Evolutionary conservation across 2,113 vertebrate species (phyloP), one percentile per base, ranked within the genome.

Genomic region (Siniperca chuatsi): DNA sequence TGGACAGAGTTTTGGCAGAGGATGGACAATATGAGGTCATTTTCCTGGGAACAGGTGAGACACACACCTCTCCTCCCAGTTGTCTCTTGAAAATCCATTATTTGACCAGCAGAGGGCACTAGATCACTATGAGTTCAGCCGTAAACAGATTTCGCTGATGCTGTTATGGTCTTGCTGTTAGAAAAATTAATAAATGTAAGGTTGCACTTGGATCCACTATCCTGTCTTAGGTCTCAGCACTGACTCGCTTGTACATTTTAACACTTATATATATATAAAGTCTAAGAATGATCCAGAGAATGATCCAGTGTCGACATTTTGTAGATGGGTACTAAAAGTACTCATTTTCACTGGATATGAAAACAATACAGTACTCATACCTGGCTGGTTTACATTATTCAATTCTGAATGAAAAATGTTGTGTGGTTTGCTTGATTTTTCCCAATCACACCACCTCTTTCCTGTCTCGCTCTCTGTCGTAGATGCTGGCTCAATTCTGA

Each of bases 11-110:
- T 4, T 76, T 95, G 35, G 98, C 98, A 23, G 98, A 99, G 87
- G 98, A 99, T 0, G 98, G 98, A 6, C 98, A 97, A 0, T 99
- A 99, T 13, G 97, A 98, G 11, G 98, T 99, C 58, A 97, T 99
- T 96, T 99, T 99, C 87, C 94, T 99, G 8, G 98, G 98, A 71
- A 99, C 98, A 96, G 98, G 98, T 99, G 91, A 81, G 88, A 40
- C 12, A 0, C 42, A 21, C 6, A 16, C 33, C 21, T 9, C 10
- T 61, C 23, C 42, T 50, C 35, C 8, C 2, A 18, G 29, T 46
- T 23, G 2, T 37, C 23, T 58, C 8, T n/a, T 83, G 37, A 57
- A 58, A 33, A 54, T 61, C 29, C 16, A 21, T 4, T 29, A 57
- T 55, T 8, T 77, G 8, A 67, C 89, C 95, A 95, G 65, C 79